Evolutionary conservation across 2,113 vertebrate species (phyloP).

Genomic region (Gambusia holbrooki): DNA sequence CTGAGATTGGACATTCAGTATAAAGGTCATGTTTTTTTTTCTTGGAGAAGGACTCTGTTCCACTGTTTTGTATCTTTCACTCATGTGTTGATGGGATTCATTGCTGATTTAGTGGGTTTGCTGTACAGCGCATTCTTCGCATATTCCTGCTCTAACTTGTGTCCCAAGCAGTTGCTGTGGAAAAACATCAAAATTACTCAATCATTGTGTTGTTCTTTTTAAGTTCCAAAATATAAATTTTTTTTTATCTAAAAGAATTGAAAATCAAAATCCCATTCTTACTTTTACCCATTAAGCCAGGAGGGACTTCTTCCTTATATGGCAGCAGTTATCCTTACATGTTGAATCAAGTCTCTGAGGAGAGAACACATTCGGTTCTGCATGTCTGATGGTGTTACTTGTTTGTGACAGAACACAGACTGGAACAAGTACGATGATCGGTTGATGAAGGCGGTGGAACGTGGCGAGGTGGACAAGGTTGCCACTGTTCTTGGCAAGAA

Average conservation of each 20-base stretch:
- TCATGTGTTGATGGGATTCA: slow-evolving; percentile 2
- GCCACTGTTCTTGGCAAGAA: slow-evolving; percentile 92
- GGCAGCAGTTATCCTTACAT: slow-evolving; percentile 9
- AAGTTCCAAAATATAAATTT: background rate
- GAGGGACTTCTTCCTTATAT: background rate
- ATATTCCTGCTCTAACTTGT: slow-evolving; percentile 11
- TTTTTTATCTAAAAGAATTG: background rate
- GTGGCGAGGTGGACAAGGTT: slow-evolving; percentile 93
- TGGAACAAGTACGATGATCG: slow-evolving; percentile 99
- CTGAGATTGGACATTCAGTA: background rate
- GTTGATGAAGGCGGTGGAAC: slow-evolving; percentile 97
- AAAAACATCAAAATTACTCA: slow-evolving; percentile 3
- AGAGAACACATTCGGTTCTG: background rate
- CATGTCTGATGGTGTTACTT: slow-evolving; percentile 10
- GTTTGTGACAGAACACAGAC: slow-evolving; percentile 83
- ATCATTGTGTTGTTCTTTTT: background rate
- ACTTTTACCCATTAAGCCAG: background rate
- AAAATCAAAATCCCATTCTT: background rate
- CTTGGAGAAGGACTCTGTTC: slow-evolving; percentile 29
- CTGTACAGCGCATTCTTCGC: slow-evolving; percentile 45
- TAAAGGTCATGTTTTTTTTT: background rate
- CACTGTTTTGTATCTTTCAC: slow-evolving; percentile 46
- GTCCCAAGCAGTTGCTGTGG: slow-evolving; percentile 20
- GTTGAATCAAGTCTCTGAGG: slow-evolving; percentile 7
- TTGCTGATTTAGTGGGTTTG: slow-evolving; percentile 10